These are phyloP conservation scores for Danaus chrysippus DNA, from an alignment of 2,888 invertebrate species.

Conservation along the genomic window DNA sequence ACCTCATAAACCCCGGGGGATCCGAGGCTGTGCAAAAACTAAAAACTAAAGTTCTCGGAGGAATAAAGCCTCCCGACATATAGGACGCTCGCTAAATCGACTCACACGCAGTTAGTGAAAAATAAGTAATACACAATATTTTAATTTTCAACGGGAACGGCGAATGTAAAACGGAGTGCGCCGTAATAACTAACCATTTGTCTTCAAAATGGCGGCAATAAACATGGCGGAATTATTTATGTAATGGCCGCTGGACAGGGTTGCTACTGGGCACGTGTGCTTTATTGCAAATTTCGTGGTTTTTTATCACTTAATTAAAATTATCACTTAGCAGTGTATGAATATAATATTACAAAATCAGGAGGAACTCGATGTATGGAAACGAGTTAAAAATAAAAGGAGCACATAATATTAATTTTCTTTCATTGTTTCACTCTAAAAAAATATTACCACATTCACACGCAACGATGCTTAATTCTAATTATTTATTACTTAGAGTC, in stretches of 20 bases:
- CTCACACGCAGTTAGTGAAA: conserved; percentile 66
- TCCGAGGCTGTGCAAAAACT: conserved; percentile 29
- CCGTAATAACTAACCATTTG: conserved; percentile 79
- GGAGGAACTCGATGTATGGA: conserved; percentile 3
- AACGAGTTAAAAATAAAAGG: not conserved
- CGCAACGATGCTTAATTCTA: too few relatives aligned
- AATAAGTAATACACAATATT: conserved; percentile 77
- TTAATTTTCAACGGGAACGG: conserved; percentile 72
- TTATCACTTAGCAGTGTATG: too few relatives aligned
- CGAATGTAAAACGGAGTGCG: conserved; percentile 75
- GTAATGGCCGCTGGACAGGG: conserved; percentile 74
- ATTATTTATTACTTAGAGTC: too few relatives aligned
- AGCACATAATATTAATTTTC: too few relatives aligned
- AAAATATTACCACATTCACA: too few relatives aligned
- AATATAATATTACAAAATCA: too few relatives aligned
- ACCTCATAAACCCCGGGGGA: conserved; percentile 40
- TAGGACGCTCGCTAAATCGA: conserved; percentile 55
- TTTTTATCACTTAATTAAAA: conserved; percentile 47
- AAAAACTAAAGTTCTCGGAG: conserved; percentile 38
- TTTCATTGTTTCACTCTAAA: too few relatives aligned
- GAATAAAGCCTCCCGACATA: conserved; percentile 48
- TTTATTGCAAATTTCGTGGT: conserved; percentile 71
- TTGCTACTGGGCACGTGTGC: conserved; percentile 69
- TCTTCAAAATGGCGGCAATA: conserved; percentile 79
- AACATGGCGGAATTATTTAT: conserved; percentile 78